Evolutionary conservation across 1,140 invertebrate genomes (phyloP).

Genomic region (Aricia agestis): DNA sequence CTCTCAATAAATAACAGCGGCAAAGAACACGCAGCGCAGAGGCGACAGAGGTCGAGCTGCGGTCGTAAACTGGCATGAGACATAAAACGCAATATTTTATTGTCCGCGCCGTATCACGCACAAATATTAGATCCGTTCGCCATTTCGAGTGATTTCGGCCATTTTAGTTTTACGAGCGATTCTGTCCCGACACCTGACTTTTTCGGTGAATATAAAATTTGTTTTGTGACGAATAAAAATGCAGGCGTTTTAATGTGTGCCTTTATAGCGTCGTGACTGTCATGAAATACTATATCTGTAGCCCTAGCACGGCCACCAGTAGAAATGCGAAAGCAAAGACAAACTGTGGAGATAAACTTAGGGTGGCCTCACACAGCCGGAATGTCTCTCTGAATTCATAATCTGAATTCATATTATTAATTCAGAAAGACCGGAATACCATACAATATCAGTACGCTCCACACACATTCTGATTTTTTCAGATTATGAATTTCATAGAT

Average conservation of each 20-base stretch:
- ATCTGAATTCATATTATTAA: too few relatives aligned
- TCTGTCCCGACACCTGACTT: background rate
- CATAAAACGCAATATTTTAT: slow-evolving; percentile 3
- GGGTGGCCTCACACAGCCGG: too few relatives aligned
- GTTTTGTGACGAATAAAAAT: background rate
- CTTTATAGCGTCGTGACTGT: background rate
- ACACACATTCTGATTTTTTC: too few relatives aligned
- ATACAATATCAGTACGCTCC: too few relatives aligned
- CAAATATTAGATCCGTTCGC: background rate
- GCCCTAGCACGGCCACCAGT: too few relatives aligned
- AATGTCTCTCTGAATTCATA: too few relatives aligned
- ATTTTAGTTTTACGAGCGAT: background rate
- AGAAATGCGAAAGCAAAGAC: too few relatives aligned
- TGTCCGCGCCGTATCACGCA: background rate
- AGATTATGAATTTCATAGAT: too few relatives aligned
- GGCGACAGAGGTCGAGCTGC: background rate
- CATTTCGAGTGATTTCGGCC: background rate
- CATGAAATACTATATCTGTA: background rate
- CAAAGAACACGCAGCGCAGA: background rate
- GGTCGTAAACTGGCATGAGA: background rate
- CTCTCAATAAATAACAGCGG: background rate
- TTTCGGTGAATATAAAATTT: background rate
- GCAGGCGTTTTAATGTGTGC: background rate
- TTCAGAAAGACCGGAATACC: too few relatives aligned
- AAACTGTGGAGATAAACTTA: too few relatives aligned